Conservation (phyloP, 1,140 invertebrate genomes). For the Littorina saxatilis region DNA sequence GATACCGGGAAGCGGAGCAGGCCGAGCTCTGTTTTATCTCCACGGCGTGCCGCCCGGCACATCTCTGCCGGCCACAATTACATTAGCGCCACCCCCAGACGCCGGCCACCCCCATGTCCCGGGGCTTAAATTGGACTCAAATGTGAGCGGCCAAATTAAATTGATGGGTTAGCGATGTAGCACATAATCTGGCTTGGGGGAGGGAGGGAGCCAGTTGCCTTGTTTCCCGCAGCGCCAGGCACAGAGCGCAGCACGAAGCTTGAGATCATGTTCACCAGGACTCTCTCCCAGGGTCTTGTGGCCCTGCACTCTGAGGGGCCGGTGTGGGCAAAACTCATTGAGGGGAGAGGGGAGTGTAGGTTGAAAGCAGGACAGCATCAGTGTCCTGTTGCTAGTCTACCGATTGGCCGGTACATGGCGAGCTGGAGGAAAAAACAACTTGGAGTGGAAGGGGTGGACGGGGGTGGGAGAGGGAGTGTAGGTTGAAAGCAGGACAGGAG, state of each 20-base stretch:
- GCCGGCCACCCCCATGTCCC: constrained; percentile 7
- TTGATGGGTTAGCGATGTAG: constrained; percentile 31
- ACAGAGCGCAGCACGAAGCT: neutral
- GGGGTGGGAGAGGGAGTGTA: too few species aligned
- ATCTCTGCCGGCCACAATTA: constrained; percentile 22
- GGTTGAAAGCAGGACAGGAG: too few species aligned
- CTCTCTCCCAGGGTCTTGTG: neutral
- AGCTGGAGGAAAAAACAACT: too few species aligned
- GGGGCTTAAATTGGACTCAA: constrained; percentile 28
- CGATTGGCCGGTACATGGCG: too few species aligned
- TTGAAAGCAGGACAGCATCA: too few species aligned
- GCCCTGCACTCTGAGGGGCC: too few species aligned
- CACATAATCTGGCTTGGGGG: constrained; percentile 32
- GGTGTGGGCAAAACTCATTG: too few species aligned
- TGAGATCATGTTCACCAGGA: neutral
- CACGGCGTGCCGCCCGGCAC: constrained; percentile 10
- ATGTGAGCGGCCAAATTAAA: constrained; percentile 27
- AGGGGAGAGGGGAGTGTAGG: too few species aligned
- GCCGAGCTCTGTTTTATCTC: constrained; percentile 23
- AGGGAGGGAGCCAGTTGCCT: neutral
- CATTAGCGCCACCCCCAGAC: constrained; percentile 16
- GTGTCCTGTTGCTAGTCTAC: too few species aligned
- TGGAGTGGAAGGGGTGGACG: too few species aligned
- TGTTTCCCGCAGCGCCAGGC: neutral
- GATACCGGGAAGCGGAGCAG: constrained; percentile 4